Conservation (phyloP, 2,113 vertebrate species). For the Eptesicus fuscus region DNA sequence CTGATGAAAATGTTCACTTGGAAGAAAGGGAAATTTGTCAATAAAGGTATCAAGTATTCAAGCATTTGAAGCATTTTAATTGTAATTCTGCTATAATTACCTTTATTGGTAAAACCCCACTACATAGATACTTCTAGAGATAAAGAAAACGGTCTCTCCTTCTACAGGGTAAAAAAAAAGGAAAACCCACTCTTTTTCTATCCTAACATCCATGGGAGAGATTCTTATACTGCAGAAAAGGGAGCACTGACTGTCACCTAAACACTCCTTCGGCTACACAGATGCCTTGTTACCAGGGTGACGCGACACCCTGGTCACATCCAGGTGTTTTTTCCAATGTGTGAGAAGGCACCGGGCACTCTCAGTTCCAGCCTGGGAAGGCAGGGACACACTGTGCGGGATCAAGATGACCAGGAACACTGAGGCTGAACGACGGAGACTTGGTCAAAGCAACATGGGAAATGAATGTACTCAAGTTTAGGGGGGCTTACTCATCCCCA, state of each 20-base stretch:
- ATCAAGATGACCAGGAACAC: neutral
- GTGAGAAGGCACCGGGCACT: neutral
- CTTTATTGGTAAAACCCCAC: neutral
- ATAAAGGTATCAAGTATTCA: neutral
- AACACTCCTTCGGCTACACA: neutral
- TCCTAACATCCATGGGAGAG: neutral
- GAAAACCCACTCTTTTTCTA: neutral
- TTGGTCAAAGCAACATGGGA: neutral
- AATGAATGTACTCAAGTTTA: neutral
- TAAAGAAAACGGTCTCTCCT: neutral
- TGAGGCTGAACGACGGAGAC: neutral
- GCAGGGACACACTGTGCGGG: neutral
- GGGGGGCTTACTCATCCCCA: neutral
- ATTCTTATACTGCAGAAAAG: neutral
- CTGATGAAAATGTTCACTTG: neutral
- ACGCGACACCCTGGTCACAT: neutral
- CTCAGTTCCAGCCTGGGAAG: neutral
- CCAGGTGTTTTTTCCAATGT: accelerated
- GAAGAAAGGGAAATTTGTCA: neutral
- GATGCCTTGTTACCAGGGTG: neutral
- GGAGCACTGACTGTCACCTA: neutral
- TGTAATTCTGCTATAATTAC: neutral
- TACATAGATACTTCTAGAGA: neutral
- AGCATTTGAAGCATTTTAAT: neutral
- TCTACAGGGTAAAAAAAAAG: neutral